phyloP scores from a whole-genome alignment of 2,888 invertebrate genomes.

The Volucella bombylans region DNA sequence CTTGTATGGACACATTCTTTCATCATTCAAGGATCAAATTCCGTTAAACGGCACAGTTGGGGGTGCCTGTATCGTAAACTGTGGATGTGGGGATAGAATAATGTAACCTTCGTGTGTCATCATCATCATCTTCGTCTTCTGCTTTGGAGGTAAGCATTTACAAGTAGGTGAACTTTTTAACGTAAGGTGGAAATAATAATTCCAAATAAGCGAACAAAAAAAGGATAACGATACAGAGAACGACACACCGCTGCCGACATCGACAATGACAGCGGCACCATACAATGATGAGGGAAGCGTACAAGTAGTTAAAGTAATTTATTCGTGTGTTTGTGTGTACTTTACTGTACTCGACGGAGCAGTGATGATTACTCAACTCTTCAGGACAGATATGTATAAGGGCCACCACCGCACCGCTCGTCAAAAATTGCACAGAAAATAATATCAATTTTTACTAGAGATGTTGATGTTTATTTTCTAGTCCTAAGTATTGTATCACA shows the following conservation, averaged over 20 bases:
- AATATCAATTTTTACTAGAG: neutral
- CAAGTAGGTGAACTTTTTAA: neutral
- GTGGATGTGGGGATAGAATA: neutral
- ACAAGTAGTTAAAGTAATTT: no score
- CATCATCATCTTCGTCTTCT: neutral
- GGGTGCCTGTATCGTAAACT: neutral
- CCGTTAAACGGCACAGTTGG: conserved; percentile 2
- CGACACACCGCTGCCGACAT: no score
- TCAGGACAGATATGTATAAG: neutral
- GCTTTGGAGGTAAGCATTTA: neutral
- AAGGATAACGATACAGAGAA: conserved; percentile 22
- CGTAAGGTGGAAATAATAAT: conserved; percentile 16
- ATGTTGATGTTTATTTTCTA: neutral
- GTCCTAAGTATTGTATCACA: no score
- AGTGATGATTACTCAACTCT: conserved; percentile 30
- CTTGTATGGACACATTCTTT: neutral
- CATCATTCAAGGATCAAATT: conserved; percentile 37
- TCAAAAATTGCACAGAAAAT: conserved; percentile 3
- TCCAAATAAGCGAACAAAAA: neutral
- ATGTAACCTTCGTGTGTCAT: conserved; percentile 45
- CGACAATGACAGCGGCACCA: neutral
- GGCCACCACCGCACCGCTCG: neutral
- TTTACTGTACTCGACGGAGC: neutral
- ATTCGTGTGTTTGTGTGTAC: neutral
- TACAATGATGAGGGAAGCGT: conserved; percentile 11